A percentile compares a stretch with the other conserved stretches of the same genome.
Evolutionary conservation across 2,113 vertebrate genomes (phyloP).

Genomic region (Dromaius novaehollandiae): DNA sequence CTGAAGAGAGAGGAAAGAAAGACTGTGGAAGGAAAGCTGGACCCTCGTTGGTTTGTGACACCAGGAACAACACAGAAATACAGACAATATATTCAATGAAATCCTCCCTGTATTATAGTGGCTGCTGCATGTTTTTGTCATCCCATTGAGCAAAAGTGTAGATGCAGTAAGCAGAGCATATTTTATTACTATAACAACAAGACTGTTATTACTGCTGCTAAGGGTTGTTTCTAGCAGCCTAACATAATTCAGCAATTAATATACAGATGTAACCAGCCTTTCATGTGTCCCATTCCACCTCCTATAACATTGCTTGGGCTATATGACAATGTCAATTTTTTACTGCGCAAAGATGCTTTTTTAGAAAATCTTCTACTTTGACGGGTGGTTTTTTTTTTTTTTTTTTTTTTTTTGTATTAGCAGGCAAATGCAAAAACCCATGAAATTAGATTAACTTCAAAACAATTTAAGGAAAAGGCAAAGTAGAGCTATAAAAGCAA

Average conservation of each 20-base stretch:
- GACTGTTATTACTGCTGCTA: neutral
- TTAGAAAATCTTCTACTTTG: neutral
- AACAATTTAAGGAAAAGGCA: neutral
- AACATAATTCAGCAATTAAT: neutral
- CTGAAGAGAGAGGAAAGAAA: neutral
- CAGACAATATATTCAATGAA: neutral
- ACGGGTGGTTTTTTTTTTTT: neutral
- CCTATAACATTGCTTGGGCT: neutral
- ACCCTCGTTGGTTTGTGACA: neutral
- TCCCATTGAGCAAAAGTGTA: neutral
- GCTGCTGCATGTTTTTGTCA: neutral
- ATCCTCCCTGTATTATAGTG: neutral
- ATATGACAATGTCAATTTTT: neutral
- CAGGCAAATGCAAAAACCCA: neutral
- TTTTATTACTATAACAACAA: neutral
- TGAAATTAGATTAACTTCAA: neutral
- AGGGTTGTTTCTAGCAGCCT: neutral
- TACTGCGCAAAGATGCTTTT: neutral
- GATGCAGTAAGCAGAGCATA: neutral
- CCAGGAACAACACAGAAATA: neutral
- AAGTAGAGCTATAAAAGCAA: neutral
- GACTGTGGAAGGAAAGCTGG: neutral
- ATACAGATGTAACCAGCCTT: neutral
- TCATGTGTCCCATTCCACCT: neutral
- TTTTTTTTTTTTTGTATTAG: neutral